Percentiles rank a stretch among this genome's conserved stretches.
phyloP scores from a whole-genome alignment of 2,113 vertebrate genomes.

The Ptilonorhynchus violaceus region DNA sequence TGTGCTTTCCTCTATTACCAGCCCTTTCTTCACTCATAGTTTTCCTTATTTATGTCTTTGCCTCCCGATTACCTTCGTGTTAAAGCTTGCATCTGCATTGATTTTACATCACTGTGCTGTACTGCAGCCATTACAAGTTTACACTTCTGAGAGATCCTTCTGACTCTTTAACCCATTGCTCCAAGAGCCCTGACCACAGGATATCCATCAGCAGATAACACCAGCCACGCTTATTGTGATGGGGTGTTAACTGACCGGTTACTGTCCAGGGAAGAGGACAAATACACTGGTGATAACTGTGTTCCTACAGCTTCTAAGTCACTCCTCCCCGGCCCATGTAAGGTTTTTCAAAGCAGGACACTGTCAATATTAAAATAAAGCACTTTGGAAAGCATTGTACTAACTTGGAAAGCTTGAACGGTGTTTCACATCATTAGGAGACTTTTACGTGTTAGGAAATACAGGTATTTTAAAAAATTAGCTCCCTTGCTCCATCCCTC shows the following conservation, averaged over 20 bases:
- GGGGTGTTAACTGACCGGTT: neutral
- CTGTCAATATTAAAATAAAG: neutral
- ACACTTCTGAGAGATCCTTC: neutral
- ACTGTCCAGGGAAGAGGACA: neutral
- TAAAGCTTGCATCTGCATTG: conserved; percentile 49
- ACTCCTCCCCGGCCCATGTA: neutral
- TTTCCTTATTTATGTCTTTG: conserved; percentile 61
- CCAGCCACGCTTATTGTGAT: fast-evolving
- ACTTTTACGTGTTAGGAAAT: neutral
- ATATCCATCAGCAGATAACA: neutral
- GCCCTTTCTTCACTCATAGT: conserved; percentile 3
- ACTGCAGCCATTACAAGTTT: conserved; percentile 44
- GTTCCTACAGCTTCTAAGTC: neutral
- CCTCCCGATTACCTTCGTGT: conserved; percentile 34
- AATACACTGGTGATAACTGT: neutral
- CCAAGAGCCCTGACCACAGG: neutral
- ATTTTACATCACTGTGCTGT: conserved; percentile 47
- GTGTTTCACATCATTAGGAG: neutral
- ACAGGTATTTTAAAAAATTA: neutral
- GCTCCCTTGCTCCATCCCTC: neutral
- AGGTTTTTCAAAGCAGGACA: neutral
- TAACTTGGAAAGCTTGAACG: neutral
- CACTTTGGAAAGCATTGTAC: neutral
- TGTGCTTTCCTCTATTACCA: conserved; percentile 1
- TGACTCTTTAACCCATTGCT: conserved; percentile 31